Percentiles rank a stretch among this genome's conserved stretches.
Evolutionary conservation across 2,888 invertebrate genomes (phyloP).

Genomic region (Rhodophaea formosa): DNA sequence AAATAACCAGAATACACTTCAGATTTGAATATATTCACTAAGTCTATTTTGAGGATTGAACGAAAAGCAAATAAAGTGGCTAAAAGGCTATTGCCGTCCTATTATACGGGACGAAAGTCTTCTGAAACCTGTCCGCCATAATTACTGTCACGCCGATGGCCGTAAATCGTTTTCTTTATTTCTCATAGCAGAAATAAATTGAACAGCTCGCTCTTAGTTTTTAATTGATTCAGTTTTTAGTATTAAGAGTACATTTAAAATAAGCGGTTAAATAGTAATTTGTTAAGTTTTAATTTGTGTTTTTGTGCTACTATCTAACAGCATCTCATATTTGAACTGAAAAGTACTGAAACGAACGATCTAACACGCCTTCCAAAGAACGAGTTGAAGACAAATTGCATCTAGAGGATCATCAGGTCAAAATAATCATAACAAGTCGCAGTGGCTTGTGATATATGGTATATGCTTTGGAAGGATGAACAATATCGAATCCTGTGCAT

Average conservation of each 20-base stretch:
- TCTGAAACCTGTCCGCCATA: constrained; percentile 10
- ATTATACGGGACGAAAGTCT: constrained; percentile 10
- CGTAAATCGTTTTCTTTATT: constrained; percentile 15
- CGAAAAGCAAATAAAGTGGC: constrained; percentile 11
- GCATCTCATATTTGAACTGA: too few relatives aligned
- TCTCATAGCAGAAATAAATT: constrained; percentile 12
- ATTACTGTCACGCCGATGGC: constrained; percentile 13
- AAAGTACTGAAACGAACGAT: too few relatives aligned
- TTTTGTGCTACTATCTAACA: too few relatives aligned
- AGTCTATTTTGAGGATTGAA: background rate
- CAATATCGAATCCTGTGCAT: too few relatives aligned
- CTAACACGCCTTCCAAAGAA: too few relatives aligned
- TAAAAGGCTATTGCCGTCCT: constrained; percentile 10
- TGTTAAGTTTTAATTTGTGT: too few relatives aligned
- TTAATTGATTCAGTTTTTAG: constrained; percentile 2
- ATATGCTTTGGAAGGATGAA: too few relatives aligned
- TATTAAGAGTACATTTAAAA: background rate
- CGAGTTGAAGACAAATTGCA: too few relatives aligned
- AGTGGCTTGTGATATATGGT: too few relatives aligned
- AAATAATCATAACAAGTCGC: too few relatives aligned
- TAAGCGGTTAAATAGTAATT: too few relatives aligned
- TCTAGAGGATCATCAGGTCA: too few relatives aligned
- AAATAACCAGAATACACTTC: background rate
- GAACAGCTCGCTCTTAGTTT: background rate
- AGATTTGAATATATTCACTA: background rate